A percentile compares a stretch with the other conserved stretches of the same genome.
phyloP scores from a whole-genome alignment of 2,888 invertebrate species.

The Drosophila koepferae region DNA sequence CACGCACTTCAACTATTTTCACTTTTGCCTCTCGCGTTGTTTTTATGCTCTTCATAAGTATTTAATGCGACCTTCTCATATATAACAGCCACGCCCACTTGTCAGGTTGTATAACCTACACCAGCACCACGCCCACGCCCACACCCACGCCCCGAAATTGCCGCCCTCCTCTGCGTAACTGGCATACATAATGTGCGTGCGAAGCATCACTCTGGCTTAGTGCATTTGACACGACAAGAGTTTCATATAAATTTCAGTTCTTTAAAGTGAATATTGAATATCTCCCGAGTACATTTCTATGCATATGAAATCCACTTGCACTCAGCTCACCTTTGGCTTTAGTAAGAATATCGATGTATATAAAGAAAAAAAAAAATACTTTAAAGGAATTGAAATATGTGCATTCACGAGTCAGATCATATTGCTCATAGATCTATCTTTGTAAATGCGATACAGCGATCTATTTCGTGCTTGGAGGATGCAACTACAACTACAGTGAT shows the following conservation, averaged over 20 bases:
- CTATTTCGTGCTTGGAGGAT: too few relatives aligned
- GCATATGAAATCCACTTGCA: not conserved
- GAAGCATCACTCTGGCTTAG: not conserved
- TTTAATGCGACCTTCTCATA: conserved; percentile 64
- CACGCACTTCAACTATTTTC: conserved; percentile 60
- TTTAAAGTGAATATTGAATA: not conserved
- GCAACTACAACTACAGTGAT: too few relatives aligned
- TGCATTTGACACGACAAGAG: not conserved
- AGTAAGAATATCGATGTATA: too few relatives aligned
- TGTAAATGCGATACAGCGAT: too few relatives aligned
- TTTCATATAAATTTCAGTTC: not conserved
- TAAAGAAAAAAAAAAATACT: too few relatives aligned
- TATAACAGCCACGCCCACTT: conserved; percentile 8
- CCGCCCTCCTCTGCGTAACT: not conserved
- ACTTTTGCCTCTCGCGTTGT: conserved; percentile 39
- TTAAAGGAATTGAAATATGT: too few relatives aligned
- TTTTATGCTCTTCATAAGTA: conserved; percentile 57
- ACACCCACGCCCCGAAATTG: too few relatives aligned
- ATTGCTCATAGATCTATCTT: too few relatives aligned
- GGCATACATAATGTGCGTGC: not conserved
- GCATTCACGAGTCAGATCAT: too few relatives aligned
- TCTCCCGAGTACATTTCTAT: not conserved
- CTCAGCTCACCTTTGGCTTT: not conserved
- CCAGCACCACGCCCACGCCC: too few relatives aligned
- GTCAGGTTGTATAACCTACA: not conserved